Conservation (phyloP, 2,113 vertebrate genomes). For the Anthoscopus minutus region DNA sequence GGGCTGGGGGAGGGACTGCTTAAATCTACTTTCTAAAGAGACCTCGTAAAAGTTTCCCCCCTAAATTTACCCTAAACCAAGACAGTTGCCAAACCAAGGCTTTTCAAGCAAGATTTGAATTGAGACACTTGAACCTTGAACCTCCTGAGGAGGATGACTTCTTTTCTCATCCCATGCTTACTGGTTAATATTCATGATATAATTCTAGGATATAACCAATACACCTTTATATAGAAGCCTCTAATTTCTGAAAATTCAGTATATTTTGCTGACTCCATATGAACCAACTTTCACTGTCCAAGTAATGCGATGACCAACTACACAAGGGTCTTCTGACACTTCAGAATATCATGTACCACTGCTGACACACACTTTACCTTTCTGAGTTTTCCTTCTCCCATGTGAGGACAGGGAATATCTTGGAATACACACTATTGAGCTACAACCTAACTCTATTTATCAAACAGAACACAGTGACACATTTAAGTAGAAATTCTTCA, state of each 20-base stretch:
- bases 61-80: neutral
- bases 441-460: neutral
- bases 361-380: neutral
- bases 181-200: neutral
- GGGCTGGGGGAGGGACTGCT: accelerated
- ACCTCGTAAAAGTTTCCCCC: neutral
- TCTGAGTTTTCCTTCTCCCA: neutral
- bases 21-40: neutral
- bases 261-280: neutral
- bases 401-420: neutral
- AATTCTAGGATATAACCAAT: neutral
- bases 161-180: neutral
- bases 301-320: neutral
- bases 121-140: neutral
- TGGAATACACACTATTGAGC: neutral
- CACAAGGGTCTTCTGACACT: neutral
- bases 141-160: neutral
- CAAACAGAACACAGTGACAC: neutral
- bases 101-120: neutral
- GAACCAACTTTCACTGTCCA: neutral
- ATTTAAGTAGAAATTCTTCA: neutral
- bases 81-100: neutral
- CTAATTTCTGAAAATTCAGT: neutral
- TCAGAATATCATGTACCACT: neutral
- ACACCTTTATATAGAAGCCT: neutral